A percentile compares a stretch with the other conserved stretches of the same genome.
Conservation (phyloP, 2,113 vertebrate genomes). For the Cyprichromis sp. region DNA sequence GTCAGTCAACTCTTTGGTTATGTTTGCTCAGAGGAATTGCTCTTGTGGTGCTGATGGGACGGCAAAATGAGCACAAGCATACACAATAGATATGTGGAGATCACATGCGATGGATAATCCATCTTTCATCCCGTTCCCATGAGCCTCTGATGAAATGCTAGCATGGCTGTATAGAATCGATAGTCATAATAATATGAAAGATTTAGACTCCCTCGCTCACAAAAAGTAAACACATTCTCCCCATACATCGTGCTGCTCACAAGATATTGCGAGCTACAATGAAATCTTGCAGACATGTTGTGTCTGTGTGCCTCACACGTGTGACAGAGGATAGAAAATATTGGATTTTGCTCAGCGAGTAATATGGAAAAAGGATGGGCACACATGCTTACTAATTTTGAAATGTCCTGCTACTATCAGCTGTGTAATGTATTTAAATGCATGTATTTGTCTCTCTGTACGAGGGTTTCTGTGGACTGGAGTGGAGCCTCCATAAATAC, state of each 20-base stretch:
- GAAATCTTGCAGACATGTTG: neutral
- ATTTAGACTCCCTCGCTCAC: neutral
- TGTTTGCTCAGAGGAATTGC: conserved; percentile 26
- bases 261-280: neutral
- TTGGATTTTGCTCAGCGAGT: neutral
- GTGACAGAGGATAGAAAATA: neutral
- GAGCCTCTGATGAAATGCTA: conserved; percentile 22
- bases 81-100: neutral
- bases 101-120: neutral
- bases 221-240: neutral
- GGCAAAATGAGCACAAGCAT: neutral
- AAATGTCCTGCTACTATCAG: neutral
- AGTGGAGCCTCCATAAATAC: neutral
- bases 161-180: neutral
- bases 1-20: neutral
- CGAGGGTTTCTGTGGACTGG: neutral
- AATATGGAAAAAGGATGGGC: neutral
- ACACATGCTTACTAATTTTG: neutral
- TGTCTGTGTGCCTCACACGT: neutral
- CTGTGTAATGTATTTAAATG: neutral
- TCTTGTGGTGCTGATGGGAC: neutral
- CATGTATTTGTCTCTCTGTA: neutral
- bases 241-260: neutral
- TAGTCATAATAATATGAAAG: conserved; percentile 9
- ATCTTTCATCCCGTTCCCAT: neutral